Conservation (phyloP, 2,113 vertebrate species). For the Albula glossodonta region DNA sequence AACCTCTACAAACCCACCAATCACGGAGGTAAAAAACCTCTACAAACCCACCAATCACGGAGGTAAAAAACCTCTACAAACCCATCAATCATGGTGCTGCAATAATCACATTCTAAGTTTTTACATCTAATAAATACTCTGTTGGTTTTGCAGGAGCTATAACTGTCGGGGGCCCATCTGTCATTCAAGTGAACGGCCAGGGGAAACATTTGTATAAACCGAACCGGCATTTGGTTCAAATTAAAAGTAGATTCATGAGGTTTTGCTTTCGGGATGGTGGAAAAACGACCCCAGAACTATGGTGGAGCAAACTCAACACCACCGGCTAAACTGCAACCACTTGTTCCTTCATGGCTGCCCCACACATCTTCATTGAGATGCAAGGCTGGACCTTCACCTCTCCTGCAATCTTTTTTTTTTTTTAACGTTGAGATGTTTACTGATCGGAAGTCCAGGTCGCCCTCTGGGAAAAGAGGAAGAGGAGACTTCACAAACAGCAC, state of each 20-base stretch:
- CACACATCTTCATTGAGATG: conserved; percentile 41
- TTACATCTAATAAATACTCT: not conserved
- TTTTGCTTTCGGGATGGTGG: not conserved
- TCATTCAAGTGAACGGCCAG: not conserved
- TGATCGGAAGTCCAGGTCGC: conserved; percentile 27
- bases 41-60: not conserved
- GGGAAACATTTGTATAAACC: not conserved
- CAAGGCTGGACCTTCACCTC: conserved; percentile 18
- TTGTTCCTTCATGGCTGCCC: not conserved
- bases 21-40: not conserved
- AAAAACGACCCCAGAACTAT: not conserved
- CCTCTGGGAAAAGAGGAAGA: conserved; percentile 31
- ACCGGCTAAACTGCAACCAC: conserved; percentile 20
- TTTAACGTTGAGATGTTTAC: conserved; percentile 54
- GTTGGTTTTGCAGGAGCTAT: not conserved
- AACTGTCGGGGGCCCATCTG: not conserved
- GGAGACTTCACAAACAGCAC: conserved; percentile 30
- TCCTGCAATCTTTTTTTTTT: conserved; percentile 31
- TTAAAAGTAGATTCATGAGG: not conserved
- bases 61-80: no score
- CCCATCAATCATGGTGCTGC: not conserved
- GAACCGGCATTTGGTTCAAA: not conserved
- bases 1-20: not conserved
- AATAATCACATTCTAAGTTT: not conserved
- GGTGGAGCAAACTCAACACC: conserved; percentile 18